Evolutionary conservation across 2,888 invertebrate genomes (phyloP), one percentile per base, ranked within the genome.

Genomic region (Corbicula japonica): DNA sequence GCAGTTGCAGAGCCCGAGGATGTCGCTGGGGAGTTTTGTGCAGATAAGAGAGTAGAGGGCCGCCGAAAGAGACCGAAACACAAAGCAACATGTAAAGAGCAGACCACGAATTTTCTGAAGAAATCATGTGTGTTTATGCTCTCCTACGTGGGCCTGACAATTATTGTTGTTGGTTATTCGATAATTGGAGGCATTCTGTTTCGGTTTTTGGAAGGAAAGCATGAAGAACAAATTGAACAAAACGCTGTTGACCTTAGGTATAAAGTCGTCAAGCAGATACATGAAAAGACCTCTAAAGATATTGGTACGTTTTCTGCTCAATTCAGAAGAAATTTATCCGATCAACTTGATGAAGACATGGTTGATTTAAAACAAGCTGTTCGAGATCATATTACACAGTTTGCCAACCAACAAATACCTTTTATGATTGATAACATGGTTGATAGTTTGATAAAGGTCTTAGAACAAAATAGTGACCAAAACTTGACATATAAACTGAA

Each of bases 81-180:
- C 26, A 48, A 58, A 10, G 18, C 50, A 12, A 58, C 46, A 0
- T 76, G 73, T 23, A 60, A 18, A 48, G 63, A 62, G n/a, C 76
- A 80, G 52, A 76, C 80, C 4, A 73, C 60, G 18, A 76, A 35
- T 34, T 85, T 83, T 35, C 48, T 80, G 10, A 91, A 92, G 74
- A 90, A 96, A 88, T 96, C 98, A 92, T 95, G 97, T 80, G 97
- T 98, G 46, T 99, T 98, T 94, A 96, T 98, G 94, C 97, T 98
- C 94, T 98, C 98, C 93, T 98, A 98, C 94, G 97, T 99, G 48
- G 99, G 98, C 63, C 97, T 99, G 87, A 97, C 98, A 85, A 96
- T 97, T 78, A 95, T 98, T 65, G 98, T 99, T 75, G 97, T 98
- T 38, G 96, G 96, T 30, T 98, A 98, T 93, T 97, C 97, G 62